These are phyloP conservation scores for Sanderia malayensis DNA, from an alignment of 30 jellyfish, hydroid and myxozoan species.

Conservation along the genomic window DNA sequence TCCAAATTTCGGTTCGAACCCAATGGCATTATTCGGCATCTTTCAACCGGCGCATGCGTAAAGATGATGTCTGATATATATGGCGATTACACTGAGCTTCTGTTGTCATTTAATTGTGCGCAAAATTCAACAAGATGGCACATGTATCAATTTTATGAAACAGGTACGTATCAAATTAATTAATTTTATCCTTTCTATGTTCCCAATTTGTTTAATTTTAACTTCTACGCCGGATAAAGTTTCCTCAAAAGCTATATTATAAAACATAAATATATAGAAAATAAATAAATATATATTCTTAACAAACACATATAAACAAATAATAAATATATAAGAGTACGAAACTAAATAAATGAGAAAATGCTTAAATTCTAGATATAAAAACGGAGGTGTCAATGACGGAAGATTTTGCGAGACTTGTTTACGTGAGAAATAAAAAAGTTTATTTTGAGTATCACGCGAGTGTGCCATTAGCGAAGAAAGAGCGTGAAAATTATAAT, in stretches of 20 bases:
- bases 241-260: no score
- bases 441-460: slow-evolving; percentile 40
- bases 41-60: slow-evolving; percentile 18
- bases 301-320: no score
- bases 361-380: slow-evolving; percentile 33
- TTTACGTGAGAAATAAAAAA: slow-evolving; percentile 1
- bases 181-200: no score
- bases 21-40: slow-evolving; percentile 24
- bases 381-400: slow-evolving; percentile 8
- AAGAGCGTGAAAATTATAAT: background rate
- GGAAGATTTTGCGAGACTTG: slow-evolving; percentile 48
- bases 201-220: no score
- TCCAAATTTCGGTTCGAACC: background rate
- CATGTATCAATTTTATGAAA: slow-evolving; percentile 21
- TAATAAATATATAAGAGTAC: no score
- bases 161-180: slow-evolving; percentile 19
- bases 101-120: slow-evolving; percentile 19
- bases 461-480: slow-evolving; percentile 14
- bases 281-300: no score
- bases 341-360: background rate
- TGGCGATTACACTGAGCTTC: slow-evolving; percentile 42
- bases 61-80: slow-evolving; percentile 6
- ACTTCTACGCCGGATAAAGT: no score
- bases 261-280: no score
- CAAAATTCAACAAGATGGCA: slow-evolving; percentile 23